Evolutionary conservation across 2,797 vertebrate species (phyloP), one percentile per base, ranked within the genome.

Genomic region (Antrozous pallidus): DNA sequence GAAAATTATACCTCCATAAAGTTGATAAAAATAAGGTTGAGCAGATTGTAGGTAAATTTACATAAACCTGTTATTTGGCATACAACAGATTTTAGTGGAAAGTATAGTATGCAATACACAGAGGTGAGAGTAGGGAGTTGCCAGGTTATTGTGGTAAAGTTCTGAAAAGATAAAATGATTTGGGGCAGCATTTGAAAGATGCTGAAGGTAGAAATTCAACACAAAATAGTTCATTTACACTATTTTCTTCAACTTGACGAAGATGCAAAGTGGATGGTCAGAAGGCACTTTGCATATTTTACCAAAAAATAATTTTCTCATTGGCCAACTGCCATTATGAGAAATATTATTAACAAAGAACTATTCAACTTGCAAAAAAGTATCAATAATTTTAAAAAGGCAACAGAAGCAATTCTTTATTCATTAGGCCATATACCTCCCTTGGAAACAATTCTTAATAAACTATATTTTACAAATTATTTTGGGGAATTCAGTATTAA

Each of bases 1-100:
- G 33, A 58, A 91, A 92, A 93, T 75, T 83, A 67, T 20, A 40
- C 31, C 17, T 69, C 67, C 75, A 45, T 56, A 61, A 93, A 75
- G 28, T 61, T 82, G 42, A 93, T 82, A 87, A 92, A 95, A 88
- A 75, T 75, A 86, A 84, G 14, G 5, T 54, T 38, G 79, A 88
- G 22, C 6, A 54, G 79, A 79, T 81, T 61, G 65, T 24, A 93
- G 74, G 14, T 40, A 87, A 90, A 80, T 73, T 8, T 74, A 65
- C 38, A 81, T 56, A 85, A 70, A 42, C 24, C 17, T 82, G 63
- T 45, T 85, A 67, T 78, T 74, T 82, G 42, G 33, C 56, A 70
- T 63, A 47, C 28, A 58, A 69, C 7, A 78, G 54, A 81, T n/a
- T 69, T 91, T 8, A 82, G 51, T 82, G 38, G 77, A 20, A 94